Evolutionary conservation across 2,113 vertebrate species (phyloP).

Genomic region (Eira barbara): DNA sequence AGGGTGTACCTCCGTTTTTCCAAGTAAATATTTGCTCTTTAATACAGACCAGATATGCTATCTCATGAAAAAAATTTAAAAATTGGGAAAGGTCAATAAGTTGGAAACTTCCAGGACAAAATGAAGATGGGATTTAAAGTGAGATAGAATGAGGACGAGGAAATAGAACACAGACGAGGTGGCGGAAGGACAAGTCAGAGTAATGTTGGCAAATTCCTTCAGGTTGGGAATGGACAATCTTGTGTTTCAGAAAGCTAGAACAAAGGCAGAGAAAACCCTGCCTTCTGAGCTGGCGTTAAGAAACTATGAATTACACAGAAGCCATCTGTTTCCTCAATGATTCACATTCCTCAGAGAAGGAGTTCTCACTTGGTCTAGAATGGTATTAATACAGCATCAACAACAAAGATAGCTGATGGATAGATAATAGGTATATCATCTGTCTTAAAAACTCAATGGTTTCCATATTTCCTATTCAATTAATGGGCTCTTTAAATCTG

Average conservation of each 20-base stretch:
- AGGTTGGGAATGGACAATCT: background rate
- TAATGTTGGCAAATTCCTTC: background rate
- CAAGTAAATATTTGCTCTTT: background rate
- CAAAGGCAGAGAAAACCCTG: background rate
- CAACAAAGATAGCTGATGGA: background rate
- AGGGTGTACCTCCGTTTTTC: background rate
- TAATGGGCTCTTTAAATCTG: background rate
- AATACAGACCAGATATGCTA: background rate
- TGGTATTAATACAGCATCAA: background rate
- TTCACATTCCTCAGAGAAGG: background rate
- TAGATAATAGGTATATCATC: no score
- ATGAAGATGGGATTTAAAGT: background rate
- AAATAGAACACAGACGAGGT: background rate
- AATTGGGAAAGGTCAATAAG: background rate
- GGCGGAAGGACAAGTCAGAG: background rate
- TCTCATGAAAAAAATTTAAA: background rate
- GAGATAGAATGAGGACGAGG: background rate
- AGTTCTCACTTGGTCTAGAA: background rate
- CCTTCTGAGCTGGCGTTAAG: background rate
- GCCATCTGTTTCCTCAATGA: background rate
- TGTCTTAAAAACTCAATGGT: background rate
- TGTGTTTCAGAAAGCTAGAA: background rate
- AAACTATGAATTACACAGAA: background rate
- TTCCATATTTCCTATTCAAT: background rate
- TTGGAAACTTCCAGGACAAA: background rate